Percentiles rank a stretch among this genome's conserved stretches.
These are phyloP conservation scores for Volucella bombylans DNA, from an alignment of 2,888 invertebrate genomes.

Conservation along the genomic window DNA sequence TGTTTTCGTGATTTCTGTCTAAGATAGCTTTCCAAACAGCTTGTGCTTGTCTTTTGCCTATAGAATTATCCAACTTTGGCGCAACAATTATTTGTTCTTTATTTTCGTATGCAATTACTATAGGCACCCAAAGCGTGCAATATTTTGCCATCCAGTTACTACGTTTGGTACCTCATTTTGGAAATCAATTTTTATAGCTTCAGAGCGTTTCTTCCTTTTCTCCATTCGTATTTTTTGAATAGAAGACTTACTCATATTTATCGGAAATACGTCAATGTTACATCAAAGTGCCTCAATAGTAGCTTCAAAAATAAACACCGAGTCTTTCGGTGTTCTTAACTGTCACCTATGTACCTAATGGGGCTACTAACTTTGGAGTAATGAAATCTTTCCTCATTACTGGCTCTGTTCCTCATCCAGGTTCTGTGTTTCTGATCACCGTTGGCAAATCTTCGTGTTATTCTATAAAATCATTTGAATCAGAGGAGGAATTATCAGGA, in stretches of 20 bases:
- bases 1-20: slow-evolving; percentile 73
- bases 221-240: slow-evolving; percentile 75
- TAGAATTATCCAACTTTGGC: slow-evolving; percentile 68
- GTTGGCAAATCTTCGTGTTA: neutral
- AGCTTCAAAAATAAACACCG: slow-evolving; percentile 75
- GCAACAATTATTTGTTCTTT: slow-evolving; percentile 76
- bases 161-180: slow-evolving; percentile 77
- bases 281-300: slow-evolving; percentile 74
- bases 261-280: slow-evolving; percentile 75
- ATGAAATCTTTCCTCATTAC: slow-evolving; percentile 27
- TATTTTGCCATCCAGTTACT: slow-evolving; percentile 77
- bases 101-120: slow-evolving; percentile 79
- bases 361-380: slow-evolving; percentile 71
- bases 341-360: slow-evolving; percentile 56
- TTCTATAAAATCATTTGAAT: neutral
- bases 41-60: slow-evolving; percentile 70
- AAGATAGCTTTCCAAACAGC: slow-evolving; percentile 68
- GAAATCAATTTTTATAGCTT: slow-evolving; percentile 77
- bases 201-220: slow-evolving; percentile 63
- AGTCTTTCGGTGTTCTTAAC: slow-evolving; percentile 67
- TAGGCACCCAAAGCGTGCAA: slow-evolving; percentile 76
- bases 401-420: neutral
- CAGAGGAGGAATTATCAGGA: too few relatives aligned
- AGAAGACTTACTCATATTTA: slow-evolving; percentile 76
- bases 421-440: neutral